Evolutionary conservation across 2,797 vertebrate genomes (phyloP).

Genomic region (Epinephelus malabaricus): DNA sequence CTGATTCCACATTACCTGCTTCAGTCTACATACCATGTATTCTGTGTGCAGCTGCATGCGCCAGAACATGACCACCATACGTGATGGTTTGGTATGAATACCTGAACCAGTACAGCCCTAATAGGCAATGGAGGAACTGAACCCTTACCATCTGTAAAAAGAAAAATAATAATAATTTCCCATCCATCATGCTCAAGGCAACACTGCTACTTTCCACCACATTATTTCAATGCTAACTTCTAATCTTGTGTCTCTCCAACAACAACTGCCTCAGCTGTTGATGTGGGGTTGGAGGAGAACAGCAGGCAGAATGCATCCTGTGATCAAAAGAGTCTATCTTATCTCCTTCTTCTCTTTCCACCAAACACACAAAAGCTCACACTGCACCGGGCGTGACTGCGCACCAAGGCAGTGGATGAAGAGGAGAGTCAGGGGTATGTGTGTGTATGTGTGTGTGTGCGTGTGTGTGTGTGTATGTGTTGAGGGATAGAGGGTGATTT

Average conservation of each 20-base stretch:
- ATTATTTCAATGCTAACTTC: constrained; percentile 32
- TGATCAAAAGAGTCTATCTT: constrained; percentile 58
- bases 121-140: not conserved
- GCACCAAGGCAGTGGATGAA: constrained; percentile 63
- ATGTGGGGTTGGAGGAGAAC: constrained; percentile 11
- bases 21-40: no score
- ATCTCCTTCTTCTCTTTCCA: constrained; percentile 21
- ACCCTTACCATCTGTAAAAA: not conserved
- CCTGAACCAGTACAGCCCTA: no score
- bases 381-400: constrained; percentile 55
- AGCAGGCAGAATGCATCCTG: constrained; percentile 32
- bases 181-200: constrained; percentile 11
- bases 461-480: constrained; percentile 20
- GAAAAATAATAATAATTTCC: constrained; percentile 13
- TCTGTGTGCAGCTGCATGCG: no score
- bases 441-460: not conserved
- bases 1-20: no score
- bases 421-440: constrained; percentile 22
- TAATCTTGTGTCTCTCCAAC: constrained; percentile 28
- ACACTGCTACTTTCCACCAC: not conserved
- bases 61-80: no score
- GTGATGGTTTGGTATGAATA: no score
- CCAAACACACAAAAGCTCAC: constrained; percentile 20
- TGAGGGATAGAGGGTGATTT: not conserved
- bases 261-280: constrained; percentile 35